Conservation (phyloP, 2,888 invertebrate genomes). For the Spodoptera picta region DNA sequence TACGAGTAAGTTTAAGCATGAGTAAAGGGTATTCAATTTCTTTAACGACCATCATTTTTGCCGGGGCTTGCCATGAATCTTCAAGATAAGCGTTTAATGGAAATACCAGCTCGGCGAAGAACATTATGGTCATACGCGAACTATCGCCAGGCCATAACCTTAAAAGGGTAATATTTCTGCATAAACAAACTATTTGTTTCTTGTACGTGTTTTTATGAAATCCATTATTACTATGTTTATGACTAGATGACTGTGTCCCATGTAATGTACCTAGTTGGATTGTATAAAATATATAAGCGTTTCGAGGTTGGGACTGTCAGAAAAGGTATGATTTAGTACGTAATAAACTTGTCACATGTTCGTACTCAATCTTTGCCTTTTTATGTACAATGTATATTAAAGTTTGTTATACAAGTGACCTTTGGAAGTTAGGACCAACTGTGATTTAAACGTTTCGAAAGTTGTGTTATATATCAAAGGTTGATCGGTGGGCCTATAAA, state of each 20-base stretch:
- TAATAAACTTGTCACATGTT: conserved; percentile 10
- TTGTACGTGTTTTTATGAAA: conserved; percentile 57
- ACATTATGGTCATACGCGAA: conserved; percentile 78
- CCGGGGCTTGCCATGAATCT: conserved; percentile 79
- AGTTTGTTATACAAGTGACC: neutral
- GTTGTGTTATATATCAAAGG: too few relatives aligned
- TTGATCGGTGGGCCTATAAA: too few relatives aligned
- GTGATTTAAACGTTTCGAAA: too few relatives aligned
- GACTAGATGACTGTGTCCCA: conserved; percentile 18
- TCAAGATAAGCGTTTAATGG: conserved; percentile 83
- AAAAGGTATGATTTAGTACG: conserved; percentile 29
- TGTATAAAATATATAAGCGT: conserved; percentile 30
- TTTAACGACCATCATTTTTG: conserved; percentile 83
- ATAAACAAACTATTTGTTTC: conserved; percentile 73
- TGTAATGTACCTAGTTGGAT: conserved; percentile 6
- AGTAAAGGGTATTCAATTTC: conserved; percentile 81
- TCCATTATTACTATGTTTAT: conserved; percentile 47
- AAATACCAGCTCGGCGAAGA: conserved; percentile 76
- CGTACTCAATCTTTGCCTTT: conserved; percentile 2
- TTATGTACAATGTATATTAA: neutral
- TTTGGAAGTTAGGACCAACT: too few relatives aligned
- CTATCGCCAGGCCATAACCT: conserved; percentile 73
- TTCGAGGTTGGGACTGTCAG: conserved; percentile 3
- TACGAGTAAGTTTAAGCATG: conserved; percentile 73
- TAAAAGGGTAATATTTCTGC: conserved; percentile 71